Evolutionary conservation across 2,797 vertebrate species (phyloP).

Genomic region (Coracias cyanogaster): DNA sequence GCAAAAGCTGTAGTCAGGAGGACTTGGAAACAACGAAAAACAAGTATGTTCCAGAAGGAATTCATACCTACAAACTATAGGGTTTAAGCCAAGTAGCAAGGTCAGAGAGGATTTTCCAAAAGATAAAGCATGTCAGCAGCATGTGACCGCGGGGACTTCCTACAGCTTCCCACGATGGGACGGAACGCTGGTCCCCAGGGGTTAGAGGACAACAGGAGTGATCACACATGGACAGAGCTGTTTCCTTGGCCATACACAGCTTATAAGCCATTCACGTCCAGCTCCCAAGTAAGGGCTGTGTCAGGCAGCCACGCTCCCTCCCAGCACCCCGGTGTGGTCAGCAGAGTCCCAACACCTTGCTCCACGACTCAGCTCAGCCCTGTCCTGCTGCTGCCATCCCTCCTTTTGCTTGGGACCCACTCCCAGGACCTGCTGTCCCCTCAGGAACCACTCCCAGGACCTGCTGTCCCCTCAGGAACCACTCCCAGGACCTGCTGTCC

Average conservation of each 20-base stretch:
- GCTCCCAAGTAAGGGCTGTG: rapidly evolving
- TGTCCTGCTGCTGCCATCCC: background rate
- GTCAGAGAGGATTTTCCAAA: background rate
- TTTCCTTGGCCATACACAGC: rapidly evolving
- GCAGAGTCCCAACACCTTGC: background rate
- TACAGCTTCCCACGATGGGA: rapidly evolving
- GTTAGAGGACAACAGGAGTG: background rate
- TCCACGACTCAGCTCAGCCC: background rate
- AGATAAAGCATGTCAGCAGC: background rate
- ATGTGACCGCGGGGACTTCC: background rate
- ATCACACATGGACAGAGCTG: rapidly evolving
- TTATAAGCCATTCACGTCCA: rapidly evolving
- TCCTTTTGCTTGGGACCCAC: rapidly evolving
- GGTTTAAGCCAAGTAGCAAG: background rate
- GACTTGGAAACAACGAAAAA: background rate
- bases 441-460: background rate
- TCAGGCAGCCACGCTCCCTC: rapidly evolving
- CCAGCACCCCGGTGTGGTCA: background rate
- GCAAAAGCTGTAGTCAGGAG: background rate
- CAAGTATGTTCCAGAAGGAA: background rate
- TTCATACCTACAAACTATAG: background rate
- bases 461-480: background rate
- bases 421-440: background rate
- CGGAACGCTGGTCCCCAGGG: rapidly evolving
- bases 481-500: too few relatives aligned